These are phyloP conservation scores for Yponomeuta malinellus DNA, from an alignment of 2,888 invertebrate species.

Conservation along the genomic window DNA sequence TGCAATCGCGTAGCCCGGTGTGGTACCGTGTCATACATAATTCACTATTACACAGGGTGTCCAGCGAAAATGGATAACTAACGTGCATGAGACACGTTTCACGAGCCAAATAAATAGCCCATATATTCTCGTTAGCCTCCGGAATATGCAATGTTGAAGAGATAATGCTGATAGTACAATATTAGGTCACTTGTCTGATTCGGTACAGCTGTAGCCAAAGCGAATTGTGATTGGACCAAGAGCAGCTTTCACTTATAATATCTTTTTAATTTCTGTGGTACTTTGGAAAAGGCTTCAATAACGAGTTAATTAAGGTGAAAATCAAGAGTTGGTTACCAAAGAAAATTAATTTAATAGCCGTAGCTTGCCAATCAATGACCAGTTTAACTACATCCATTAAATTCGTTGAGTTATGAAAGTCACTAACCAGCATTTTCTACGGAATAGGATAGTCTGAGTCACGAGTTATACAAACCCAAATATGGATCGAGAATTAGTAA, in stretches of 20 bases:
- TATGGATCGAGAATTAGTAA: too few relatives aligned
- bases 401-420: neutral
- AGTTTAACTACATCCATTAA: neutral
- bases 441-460: too few relatives aligned
- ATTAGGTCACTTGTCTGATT: constrained; percentile 20
- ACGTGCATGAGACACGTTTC: constrained; percentile 34
- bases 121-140: constrained; percentile 48
- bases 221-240: neutral
- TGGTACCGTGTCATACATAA: constrained; percentile 3
- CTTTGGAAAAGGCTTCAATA: neutral
- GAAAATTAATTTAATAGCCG: neutral
- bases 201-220: constrained; percentile 14
- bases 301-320: neutral
- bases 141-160: constrained; percentile 35
- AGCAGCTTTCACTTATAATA: neutral
- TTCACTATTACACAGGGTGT: constrained; percentile 7
- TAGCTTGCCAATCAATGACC: neutral
- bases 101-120: constrained; percentile 49
- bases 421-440: neutral
- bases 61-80: constrained; percentile 4
- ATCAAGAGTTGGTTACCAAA: neutral
- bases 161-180: constrained; percentile 19
- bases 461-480: too few relatives aligned
- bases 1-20: neutral
- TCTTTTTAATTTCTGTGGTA: neutral